Evolutionary conservation across 2,113 vertebrate species (phyloP), one percentile per base, ranked within the genome.

Genomic region (Carassius carassius): DNA sequence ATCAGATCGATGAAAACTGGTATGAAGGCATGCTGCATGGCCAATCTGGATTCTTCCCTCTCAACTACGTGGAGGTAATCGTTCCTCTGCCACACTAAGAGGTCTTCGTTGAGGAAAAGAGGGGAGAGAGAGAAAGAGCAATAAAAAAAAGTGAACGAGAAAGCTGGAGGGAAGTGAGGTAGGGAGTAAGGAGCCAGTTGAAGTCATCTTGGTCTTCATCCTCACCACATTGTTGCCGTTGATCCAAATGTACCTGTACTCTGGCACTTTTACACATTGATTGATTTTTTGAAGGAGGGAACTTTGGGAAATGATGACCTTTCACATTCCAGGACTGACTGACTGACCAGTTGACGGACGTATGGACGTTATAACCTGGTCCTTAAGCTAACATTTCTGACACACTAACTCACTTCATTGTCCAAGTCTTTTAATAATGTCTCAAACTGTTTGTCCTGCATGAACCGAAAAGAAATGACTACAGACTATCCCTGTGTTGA

Each of bases 1-100:
- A 97, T 94, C 98, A 99, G 95, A 99, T 99, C 56, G 98, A 99
- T 6, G 98, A 99, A 90, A 99, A 99, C 96, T 99, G 98, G 98
- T 99, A 97, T 78, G 98, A 99, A 93, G 98, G 98, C 76, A 96
- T 96, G 96, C 95, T 99, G 90, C 95, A 94, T 5, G 95, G 97
- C 93, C 97, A 96, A 86, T 97, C 98, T 0, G 98, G 98, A 89
- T 99, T 99, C 94, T 99, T 99, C 93, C 98, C 98, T 0, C 96
- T 98, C 89, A 99, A 99, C 95, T 99, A 99, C 5, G 98, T 99
- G 85, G 97, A 99, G 87, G 96, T 99, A 90, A 91, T 99, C 2
- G 96, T 98, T 79, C 96, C 98, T 0, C 92, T 99, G 92, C 94
- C 97, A 65, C 97, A 97, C 94, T 99, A 96, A 96, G 56, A 60